Conservation (phyloP, 2,113 vertebrate species). For the Callionymus lyra region DNA sequence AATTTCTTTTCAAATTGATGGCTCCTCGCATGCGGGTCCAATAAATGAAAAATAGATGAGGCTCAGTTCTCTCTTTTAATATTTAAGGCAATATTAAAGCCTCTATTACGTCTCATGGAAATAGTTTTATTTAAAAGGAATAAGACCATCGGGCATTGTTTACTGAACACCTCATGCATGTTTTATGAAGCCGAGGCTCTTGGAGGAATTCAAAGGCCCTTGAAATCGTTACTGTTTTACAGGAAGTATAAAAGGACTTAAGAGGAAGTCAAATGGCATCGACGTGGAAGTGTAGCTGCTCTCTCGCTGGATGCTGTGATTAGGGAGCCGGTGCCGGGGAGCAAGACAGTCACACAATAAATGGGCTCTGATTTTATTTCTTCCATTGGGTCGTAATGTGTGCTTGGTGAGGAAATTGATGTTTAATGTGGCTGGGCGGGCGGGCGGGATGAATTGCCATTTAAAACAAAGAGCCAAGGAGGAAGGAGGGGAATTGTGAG, state of each 20-base stretch:
- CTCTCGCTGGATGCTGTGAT: slow-evolving; percentile 55
- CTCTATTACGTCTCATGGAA: slow-evolving; percentile 69
- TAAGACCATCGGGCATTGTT: slow-evolving; percentile 79
- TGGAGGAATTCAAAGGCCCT: slow-evolving; percentile 65
- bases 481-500: slow-evolving; percentile 29
- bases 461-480: slow-evolving; percentile 62
- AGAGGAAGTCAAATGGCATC: slow-evolving; percentile 62
- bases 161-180: slow-evolving; percentile 75
- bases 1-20: slow-evolving; percentile 77
- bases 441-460: slow-evolving; percentile 60
- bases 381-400: slow-evolving; percentile 64
- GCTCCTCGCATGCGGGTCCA: slow-evolving; percentile 70
- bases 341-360: slow-evolving; percentile 47
- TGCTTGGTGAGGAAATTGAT: slow-evolving; percentile 64
- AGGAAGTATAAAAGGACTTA: slow-evolving; percentile 69
- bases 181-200: slow-evolving; percentile 69
- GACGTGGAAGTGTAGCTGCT: slow-evolving; percentile 50
- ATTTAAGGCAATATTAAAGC: slow-evolving; percentile 82
- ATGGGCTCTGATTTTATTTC: slow-evolving; percentile 64
- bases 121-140: slow-evolving; percentile 79
- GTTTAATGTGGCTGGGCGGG: slow-evolving; percentile 61
- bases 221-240: slow-evolving; percentile 71
- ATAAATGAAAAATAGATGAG: slow-evolving; percentile 83
- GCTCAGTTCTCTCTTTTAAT: slow-evolving; percentile 77
- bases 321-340: slow-evolving; percentile 47